Base-by-base conservation (phyloP, 2,888 invertebrate genomes). In the Cybosia mesomella region DNA sequence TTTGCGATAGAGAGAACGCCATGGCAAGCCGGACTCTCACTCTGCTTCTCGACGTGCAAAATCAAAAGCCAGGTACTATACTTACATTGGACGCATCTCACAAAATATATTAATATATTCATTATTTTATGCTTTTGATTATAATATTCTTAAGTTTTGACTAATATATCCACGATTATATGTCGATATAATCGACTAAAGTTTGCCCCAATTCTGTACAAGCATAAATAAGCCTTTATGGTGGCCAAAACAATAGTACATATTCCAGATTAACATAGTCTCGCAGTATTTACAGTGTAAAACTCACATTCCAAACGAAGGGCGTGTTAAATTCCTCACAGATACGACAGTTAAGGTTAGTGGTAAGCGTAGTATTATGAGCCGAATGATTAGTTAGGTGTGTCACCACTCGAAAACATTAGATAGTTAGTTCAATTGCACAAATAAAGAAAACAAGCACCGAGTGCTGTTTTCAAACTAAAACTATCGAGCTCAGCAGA, bases 371-470 rank as follows among this genome's bases (percentile, higher is more conserved):
- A 80, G 81, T 81, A 72, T 77, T 77, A 84, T 82, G 86, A 85
- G 82, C 78, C 82, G 81, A 84, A 89, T 88, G 87, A 84, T 85
- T 83, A 82, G 87, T 91, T 91, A 92, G 88, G 83, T 85, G 83
- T 76, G 75, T 78, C 70, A 71, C 75, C 80, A 79, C 72, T 76
- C 74, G 64, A 78, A 75, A 80, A 75, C 74, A 69, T 79, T 76
- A 77, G 70, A 69, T 59, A 74, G 80, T 82, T 82, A 83, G 79
- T 84, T 73, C 69, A 71, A 77, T 84, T 83, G 90, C 86, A 87
- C 85, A 87, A 88, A 86, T 83, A 88, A 87, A 87, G 75, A 89
- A 85, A 91, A 85, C 76, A 87, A 89, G 90, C 89, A 76, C 85
- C 80, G 85, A 82, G 82, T 81, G 76, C 71, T 72, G 80, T 82